A percentile compares a stretch with the other conserved stretches of the same genome.
phyloP scores from a whole-genome alignment of 1,140 invertebrate genomes.

The Ganaspis sp. region DNA sequence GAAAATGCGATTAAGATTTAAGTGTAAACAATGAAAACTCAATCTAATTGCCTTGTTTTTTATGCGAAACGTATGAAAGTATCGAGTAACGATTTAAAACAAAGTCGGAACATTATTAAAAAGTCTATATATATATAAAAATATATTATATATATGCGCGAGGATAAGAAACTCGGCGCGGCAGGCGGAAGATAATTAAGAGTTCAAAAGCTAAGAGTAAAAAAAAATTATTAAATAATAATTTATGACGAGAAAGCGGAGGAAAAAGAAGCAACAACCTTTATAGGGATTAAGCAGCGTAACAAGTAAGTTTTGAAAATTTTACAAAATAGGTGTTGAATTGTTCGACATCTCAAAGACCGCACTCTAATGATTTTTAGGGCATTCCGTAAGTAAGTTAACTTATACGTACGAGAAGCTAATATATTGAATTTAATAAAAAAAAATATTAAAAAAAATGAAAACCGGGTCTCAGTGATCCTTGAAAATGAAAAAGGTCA shows the following conservation, averaged over 20 bases:
- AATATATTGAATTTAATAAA: slow-evolving; percentile 43
- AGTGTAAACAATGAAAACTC: slow-evolving; percentile 71
- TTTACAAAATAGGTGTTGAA: slow-evolving; percentile 64
- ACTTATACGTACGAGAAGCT: slow-evolving; percentile 49
- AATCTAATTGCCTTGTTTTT: slow-evolving; percentile 76
- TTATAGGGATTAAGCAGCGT: slow-evolving; percentile 50
- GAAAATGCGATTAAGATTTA: slow-evolving; percentile 63
- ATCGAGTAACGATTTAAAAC: slow-evolving; percentile 68
- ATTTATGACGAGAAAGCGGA: slow-evolving; percentile 35
- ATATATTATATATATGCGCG: slow-evolving; percentile 58
- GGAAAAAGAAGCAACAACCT: slow-evolving; percentile 35
- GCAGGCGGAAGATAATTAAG: slow-evolving; percentile 58
- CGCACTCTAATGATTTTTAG: slow-evolving; percentile 64
- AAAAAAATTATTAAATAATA: slow-evolving; percentile 57
- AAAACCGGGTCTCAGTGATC: slow-evolving; percentile 4
- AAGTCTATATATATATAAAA: slow-evolving; percentile 50
- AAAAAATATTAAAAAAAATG: slow-evolving; percentile 41
- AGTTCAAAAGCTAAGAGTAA: slow-evolving; percentile 63
- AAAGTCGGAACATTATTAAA: slow-evolving; percentile 61
- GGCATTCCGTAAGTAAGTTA: slow-evolving; percentile 63
- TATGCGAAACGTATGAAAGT: slow-evolving; percentile 73
- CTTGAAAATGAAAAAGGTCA: slow-evolving; percentile 32
- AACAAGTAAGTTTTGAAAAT: slow-evolving; percentile 66
- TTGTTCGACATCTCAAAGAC: slow-evolving; percentile 57
- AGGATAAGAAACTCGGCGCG: slow-evolving; percentile 51